These are phyloP conservation scores for Phymanthus crucifer DNA, from an alignment of 92 coral and sea anemone genomes.

Conservation along the genomic window DNA sequence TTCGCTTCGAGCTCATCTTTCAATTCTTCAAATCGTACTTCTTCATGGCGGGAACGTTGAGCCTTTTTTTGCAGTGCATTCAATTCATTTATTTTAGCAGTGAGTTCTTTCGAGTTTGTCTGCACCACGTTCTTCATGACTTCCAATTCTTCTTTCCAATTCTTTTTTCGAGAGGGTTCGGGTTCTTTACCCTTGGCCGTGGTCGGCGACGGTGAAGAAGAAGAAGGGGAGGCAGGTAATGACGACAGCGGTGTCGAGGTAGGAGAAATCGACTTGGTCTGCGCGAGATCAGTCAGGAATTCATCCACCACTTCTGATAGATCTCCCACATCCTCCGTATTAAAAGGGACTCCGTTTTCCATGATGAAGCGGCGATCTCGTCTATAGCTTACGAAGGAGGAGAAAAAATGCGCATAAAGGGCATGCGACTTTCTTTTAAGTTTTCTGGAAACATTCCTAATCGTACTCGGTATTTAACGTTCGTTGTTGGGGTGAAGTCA, in stretches of 20 bases:
- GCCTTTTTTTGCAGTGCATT: too few species aligned
- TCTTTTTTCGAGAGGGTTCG: neutral
- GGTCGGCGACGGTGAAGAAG: neutral
- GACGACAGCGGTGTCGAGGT: too few species aligned
- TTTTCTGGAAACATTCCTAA: neutral
- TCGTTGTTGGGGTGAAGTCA: neutral
- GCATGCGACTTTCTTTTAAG: neutral
- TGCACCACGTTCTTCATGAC: neutral
- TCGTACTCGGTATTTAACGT: neutral
- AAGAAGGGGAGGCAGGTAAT: too few species aligned
- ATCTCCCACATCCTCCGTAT: neutral
- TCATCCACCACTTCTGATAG: too few species aligned
- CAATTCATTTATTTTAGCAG: neutral
- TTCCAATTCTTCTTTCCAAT: neutral
- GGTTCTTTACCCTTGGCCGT: neutral
- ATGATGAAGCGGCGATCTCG: neutral
- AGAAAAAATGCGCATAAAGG: neutral
- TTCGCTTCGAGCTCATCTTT: neutral
- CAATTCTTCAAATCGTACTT: neutral
- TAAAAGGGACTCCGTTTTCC: neutral
- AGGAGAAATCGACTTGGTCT: too few species aligned
- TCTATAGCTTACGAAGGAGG: neutral
- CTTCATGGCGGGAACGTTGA: neutral
- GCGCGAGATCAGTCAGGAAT: too few species aligned
- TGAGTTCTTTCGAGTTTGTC: too few species aligned